A percentile compares a stretch with the other conserved stretches of the same genome.
phyloP scores from a whole-genome alignment of 2,888 invertebrate genomes.

The Euzetes globulus region DNA sequence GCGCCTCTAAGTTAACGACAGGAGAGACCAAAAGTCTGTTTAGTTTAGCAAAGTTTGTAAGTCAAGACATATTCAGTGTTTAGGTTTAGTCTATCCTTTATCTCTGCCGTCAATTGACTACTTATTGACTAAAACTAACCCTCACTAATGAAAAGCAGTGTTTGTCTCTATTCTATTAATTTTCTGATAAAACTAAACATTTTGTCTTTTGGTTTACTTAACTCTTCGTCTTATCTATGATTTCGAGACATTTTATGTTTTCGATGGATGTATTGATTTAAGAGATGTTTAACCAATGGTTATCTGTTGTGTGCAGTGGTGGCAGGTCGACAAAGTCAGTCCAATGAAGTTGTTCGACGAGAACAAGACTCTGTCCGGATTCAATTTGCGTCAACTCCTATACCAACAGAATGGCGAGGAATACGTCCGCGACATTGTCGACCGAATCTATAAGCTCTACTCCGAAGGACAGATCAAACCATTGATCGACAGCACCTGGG shows the following conservation, averaged over 20 bases:
- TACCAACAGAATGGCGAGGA: slow-evolving; percentile 59
- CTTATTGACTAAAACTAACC: not conserved
- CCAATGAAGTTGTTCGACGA: slow-evolving; percentile 81
- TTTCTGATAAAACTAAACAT: not conserved
- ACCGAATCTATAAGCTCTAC: slow-evolving; percentile 67
- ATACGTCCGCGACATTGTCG: slow-evolving; percentile 62
- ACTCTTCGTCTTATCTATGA: not conserved
- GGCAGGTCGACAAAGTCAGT: slow-evolving; percentile 84
- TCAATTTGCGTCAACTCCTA: slow-evolving; percentile 73
- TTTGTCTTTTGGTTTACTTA: not conserved
- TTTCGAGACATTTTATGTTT: not conserved
- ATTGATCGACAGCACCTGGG: slow-evolving; percentile 74
- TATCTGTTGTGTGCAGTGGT: slow-evolving; percentile 55
- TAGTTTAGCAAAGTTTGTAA: slow-evolving; percentile 69
- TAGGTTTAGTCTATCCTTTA: slow-evolving; percentile 12
- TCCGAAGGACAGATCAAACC: slow-evolving; percentile 70
- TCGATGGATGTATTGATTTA: not conserved
- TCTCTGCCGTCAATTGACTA: not conserved
- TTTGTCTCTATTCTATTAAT: not conserved
- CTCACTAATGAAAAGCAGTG: not conserved
- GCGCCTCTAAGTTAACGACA: slow-evolving; percentile 76
- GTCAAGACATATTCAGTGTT: slow-evolving; percentile 47
- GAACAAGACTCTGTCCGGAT: slow-evolving; percentile 72
- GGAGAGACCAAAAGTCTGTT: slow-evolving; percentile 77
- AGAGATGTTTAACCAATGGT: not conserved